phyloP scores from a whole-genome alignment of 1,140 invertebrate species.

The Drosophila kohkoa region DNA sequence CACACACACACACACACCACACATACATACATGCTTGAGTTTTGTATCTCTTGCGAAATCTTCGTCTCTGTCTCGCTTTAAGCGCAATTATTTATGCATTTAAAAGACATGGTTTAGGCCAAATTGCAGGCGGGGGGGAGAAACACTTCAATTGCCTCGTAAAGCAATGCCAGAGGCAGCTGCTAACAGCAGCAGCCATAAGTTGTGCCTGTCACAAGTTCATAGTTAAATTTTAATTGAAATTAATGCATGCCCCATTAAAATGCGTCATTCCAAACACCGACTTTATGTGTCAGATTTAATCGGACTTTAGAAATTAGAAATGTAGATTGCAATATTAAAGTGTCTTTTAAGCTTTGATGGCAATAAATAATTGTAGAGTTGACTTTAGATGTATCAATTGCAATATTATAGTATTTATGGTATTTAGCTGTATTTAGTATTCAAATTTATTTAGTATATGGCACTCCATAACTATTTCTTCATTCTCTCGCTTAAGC shows the following conservation, averaged over 20 bases:
- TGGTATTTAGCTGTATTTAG: too few relatives aligned
- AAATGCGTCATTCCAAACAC: constrained; percentile 14
- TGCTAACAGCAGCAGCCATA: neutral
- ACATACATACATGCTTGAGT: neutral
- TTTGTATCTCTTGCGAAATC: constrained; percentile 11
- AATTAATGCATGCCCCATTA: constrained; percentile 54
- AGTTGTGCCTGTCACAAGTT: constrained; percentile 1
- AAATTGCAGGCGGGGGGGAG: neutral
- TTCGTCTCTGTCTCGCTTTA: constrained; percentile 11
- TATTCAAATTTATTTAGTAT: too few relatives aligned
- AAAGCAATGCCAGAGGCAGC: constrained; percentile 49
- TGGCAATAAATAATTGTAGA: too few relatives aligned
- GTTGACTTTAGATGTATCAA: too few relatives aligned
- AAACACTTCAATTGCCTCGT: constrained; percentile 59
- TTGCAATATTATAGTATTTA: too few relatives aligned
- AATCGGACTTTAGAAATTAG: neutral
- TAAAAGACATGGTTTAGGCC: constrained; percentile 39
- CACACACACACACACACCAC: neutral
- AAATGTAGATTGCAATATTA: neutral
- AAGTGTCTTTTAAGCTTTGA: neutral
- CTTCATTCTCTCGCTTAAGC: neutral
- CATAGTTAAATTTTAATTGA: constrained; percentile 61
- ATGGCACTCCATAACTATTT: too few relatives aligned
- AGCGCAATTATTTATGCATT: constrained; percentile 68
- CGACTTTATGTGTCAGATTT: constrained; percentile 15